Evolutionary conservation across 2,888 invertebrate genomes (phyloP), one percentile per base, ranked within the genome.

Genomic region (Didymodactylos carnosus): DNA sequence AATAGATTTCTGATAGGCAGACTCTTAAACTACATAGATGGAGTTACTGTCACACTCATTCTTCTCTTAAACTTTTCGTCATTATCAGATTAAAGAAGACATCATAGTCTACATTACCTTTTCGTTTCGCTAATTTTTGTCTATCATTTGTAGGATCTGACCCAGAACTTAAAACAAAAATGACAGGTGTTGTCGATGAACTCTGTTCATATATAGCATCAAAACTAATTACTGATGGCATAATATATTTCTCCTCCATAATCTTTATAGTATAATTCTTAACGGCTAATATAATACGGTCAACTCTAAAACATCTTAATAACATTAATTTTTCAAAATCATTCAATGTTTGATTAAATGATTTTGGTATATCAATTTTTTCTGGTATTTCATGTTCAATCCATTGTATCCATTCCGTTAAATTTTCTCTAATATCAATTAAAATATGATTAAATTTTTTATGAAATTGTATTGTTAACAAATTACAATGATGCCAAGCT

Each of bases 211-310:
- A 91, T 78, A 94, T 91, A 79, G 88, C 87, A 77, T 91, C 89
- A 78, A 91, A 88, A 80, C 91, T 92, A 79, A 89, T 87, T 72
- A 90, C 89, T 0, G 93, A 92, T 25, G 94, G 91, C 72, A 91
- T 91, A 76, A 93, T 89, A 80, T 88, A 94, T 81, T 89, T 88
- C 83, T 91, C 90, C 62, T 91, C 91, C 90, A 93, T 91, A 11
- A 88, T 88, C 78, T 87, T 86, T 7, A 88, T 88, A 78, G 93
- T 90, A 82, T 89, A 94, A 81, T 90, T 88, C 40, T 89, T 89
- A 77, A 93, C 87, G n/a, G 90, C 89, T 77, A 90, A 87, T 84
- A 90, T 91, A 73, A 93, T 89, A 76, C 93, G 87, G 84, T 94
- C 94, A 25, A 91, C 88, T 35, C 93, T 87, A 86, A 94, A 92